Base-by-base conservation (phyloP, 2,888 invertebrate species). In the Hoplodrina ambigua region DNA sequence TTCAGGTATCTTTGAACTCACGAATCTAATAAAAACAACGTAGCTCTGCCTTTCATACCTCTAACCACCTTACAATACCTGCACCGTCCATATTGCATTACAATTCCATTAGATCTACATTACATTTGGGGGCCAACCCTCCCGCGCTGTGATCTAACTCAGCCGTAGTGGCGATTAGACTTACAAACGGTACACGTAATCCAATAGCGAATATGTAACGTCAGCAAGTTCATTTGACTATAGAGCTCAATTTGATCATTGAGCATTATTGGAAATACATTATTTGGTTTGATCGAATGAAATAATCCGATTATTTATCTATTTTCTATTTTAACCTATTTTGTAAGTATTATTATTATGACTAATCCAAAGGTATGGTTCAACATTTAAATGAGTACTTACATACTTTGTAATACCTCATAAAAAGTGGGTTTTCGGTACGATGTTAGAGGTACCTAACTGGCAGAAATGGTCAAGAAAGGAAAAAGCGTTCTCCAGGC, bases 161-260 rank as follows among this genome's bases (percentile, higher is more conserved):
- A 61, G 41, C 72, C 59, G 46, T 70, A 62, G 71, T 59, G 60
- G 63, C 69, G 80, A 80, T 82, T 80, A 82, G 75, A 78, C 78
- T 80, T 78, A 75, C 80, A 80, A 78, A 72, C 78, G 78, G 68
- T 50, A 60, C 71, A 67, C 78, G 66, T 82, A 78, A 82, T 72
- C 78, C 68, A 41, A 78, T 80, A 80, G 67, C 55, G 69, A 70
- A 74, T 78, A 82, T 66, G 44, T 68, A 62, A 69, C 66, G 66
- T 63, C 66, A 65, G 72, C 72, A 54, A 50, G 54, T 68, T 33
- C 55, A 66, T 64, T 66, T 58, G 69, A 75, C 61, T 57, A 62
- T 25, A 64, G 52, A 62, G 76, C 69, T 64, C 56, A 63, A 75
- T 70, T 75, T 60, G 54, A 58, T 63, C 69, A 81, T 13, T 65